Conservation (phyloP, 2,113 vertebrate genomes). For the Melanerpes formicivorus region DNA sequence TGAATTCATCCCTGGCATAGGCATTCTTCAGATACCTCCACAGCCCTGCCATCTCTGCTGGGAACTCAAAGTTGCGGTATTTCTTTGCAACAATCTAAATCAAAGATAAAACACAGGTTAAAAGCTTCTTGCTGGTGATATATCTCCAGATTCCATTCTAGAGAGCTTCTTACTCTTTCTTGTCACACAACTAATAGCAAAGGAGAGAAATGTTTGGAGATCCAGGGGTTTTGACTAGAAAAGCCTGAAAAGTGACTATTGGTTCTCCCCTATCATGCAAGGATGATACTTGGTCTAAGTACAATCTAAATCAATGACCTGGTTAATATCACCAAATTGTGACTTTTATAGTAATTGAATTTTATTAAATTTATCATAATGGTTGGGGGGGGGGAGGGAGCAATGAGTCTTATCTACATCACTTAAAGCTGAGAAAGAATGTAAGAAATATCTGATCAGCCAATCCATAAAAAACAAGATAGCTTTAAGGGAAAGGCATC, state of each 20-base stretch:
- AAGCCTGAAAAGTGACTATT: background rate
- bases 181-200: background rate
- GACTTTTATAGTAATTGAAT: background rate
- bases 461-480: background rate
- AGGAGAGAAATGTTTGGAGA: background rate
- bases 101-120: background rate
- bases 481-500: background rate
- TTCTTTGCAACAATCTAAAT: conserved; percentile 92
- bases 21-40: conserved; percentile 94
- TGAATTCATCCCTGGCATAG: conserved; percentile 90
- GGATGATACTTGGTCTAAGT: background rate
- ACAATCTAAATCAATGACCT: background rate
- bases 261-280: background rate
- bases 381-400: accelerated
- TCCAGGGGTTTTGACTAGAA: background rate
- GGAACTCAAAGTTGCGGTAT: conserved; percentile 94
- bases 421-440: background rate
- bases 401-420: background rate
- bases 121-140: background rate
- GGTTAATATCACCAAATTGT: background rate
- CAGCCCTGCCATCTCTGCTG: conserved; percentile 86
- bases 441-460: background rate
- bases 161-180: background rate
- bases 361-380: background rate
- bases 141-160: background rate